Base-by-base conservation (phyloP, 2,888 invertebrate genomes). In the Nomada hirtipes region DNA sequence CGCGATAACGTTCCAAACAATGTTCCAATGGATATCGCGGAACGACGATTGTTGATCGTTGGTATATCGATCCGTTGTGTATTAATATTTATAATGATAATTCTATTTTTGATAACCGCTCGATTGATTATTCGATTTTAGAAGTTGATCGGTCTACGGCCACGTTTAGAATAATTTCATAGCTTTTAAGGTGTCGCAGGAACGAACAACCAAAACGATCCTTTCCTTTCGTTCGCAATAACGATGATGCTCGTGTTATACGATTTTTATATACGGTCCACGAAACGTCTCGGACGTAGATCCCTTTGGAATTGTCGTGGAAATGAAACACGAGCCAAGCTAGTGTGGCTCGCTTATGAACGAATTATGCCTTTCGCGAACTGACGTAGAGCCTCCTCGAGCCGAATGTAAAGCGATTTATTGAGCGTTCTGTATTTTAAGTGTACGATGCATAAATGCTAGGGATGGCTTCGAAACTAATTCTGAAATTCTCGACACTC, bases 31-130 rank as follows among this genome's bases (percentile, higher is more conserved):
- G 15, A 47, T 47, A 47, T 57, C 57, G 57, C 23, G 57, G 26
- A 20, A 57, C n/a, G 53, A 26, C 11, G 57, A 57, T 57, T 57
- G 84, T 80, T 80, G 81, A 78, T 78, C 73, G 84, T 81, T 78
- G 76, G 78, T 84, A 72, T 73, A 76, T 74, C 61, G 75, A 72
- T 84, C 63, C 76, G 79, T 84, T 84, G 68, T 67, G 70, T 84
- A 82, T 82, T 79, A 36, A 72, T 78, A 82, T 73, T 76, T 67
- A 72, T 71, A 85, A 75, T 55, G 77, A 85, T 84, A 82, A 73
- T 78, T 85, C 84, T 85, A 85, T 85, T 85, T 85, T 85, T 85
- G 85, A 85, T 85, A 85, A 84, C 67, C 77, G 70, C 81, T 76
- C 75, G 75, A 71, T 82, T 80, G 53, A 75, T 79, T 76, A 67